These are phyloP conservation scores for Brachyptera putata DNA, from an alignment of 2,888 invertebrate genomes.

Conservation along the genomic window DNA sequence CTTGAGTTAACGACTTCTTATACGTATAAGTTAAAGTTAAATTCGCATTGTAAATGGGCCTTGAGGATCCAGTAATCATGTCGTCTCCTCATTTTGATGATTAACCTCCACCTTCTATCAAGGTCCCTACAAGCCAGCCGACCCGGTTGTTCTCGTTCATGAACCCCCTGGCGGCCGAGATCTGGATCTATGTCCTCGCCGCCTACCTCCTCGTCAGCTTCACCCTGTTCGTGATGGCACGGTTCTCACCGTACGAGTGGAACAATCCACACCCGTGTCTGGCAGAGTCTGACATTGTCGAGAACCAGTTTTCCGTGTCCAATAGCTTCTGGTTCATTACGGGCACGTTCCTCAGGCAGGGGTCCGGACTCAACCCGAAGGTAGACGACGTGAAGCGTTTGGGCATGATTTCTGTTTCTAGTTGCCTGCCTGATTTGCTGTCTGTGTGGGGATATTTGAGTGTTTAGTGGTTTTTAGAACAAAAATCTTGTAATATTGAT, in stretches of 20 bases:
- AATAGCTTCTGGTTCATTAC: conserved; percentile 97
- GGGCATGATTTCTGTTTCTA: background rate
- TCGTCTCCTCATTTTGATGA: too few relatives aligned
- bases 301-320: conserved; percentile 95
- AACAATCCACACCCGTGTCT: conserved; percentile 76
- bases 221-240: conserved; percentile 91
- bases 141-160: conserved; percentile 91
- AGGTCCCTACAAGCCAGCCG: conserved; percentile 83
- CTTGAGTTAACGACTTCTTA: too few relatives aligned
- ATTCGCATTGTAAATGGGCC: too few relatives aligned
- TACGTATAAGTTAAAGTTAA: too few relatives aligned
- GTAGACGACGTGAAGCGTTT: conserved; percentile 52
- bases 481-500: too few relatives aligned
- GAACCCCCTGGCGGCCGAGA: conserved; percentile 92
- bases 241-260: conserved; percentile 97
- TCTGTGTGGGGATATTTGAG: too few relatives aligned
- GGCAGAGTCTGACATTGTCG: conserved; percentile 77
- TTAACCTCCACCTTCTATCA: too few relatives aligned
- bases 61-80: too few relatives aligned
- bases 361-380: conserved; percentile 88
- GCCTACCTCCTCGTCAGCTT: conserved; percentile 92
- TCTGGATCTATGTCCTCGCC: conserved; percentile 92
- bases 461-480: too few relatives aligned
- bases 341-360: conserved; percentile 91
- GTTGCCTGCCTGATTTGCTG: background rate